Evolutionary conservation across 2,113 vertebrate species (phyloP), one percentile per base, ranked within the genome.

Genomic region (Psittacula cyanocephala): DNA sequence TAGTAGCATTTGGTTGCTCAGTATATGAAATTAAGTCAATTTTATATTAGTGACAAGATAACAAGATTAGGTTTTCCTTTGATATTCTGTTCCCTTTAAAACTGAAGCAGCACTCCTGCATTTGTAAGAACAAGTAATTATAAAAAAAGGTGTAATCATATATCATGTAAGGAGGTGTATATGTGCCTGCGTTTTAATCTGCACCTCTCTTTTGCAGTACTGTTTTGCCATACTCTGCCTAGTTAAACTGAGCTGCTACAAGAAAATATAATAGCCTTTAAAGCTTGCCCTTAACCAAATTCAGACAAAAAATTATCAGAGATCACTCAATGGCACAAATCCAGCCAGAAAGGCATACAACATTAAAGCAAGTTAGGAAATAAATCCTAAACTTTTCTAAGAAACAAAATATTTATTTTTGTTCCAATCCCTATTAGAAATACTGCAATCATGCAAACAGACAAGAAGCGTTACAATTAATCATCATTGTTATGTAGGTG

Each of bases 241-340:
- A 44, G 29, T 35, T 49, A 81, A 70, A 89, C 16, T 35, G 16
- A 86, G 17, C 17, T 88, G 27, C 57, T 41, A 20, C 24, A 43
- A 60, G 46, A 68, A 71, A n/a, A 86, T 18, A 1, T 5, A 55
- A 39, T 35, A 20, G 41, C 33, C 18, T 81, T 81, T 33, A 13
- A 70, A 81, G 5, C 63, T 70, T 22, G 9, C 37, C 20, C 64
- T 92, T 91, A 78, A 60, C 27, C 3, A 81, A 70, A 91, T 68
- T 70, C 46, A 93, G 46, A 80, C 25, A 7, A 44, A 89, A 81
- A 67, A 50, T 18, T 25, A 63, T 24, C 43, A 72, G 37, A 57
- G n/a, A 72, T 43, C 53, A 71, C 39, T 81, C 70, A 85, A 16
- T n/a, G 53, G 84, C 85, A 84, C 46, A 81, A 91, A 81, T 72